Conservation (phyloP, 2,888 invertebrate genomes). For the Baronia brevicornis region DNA sequence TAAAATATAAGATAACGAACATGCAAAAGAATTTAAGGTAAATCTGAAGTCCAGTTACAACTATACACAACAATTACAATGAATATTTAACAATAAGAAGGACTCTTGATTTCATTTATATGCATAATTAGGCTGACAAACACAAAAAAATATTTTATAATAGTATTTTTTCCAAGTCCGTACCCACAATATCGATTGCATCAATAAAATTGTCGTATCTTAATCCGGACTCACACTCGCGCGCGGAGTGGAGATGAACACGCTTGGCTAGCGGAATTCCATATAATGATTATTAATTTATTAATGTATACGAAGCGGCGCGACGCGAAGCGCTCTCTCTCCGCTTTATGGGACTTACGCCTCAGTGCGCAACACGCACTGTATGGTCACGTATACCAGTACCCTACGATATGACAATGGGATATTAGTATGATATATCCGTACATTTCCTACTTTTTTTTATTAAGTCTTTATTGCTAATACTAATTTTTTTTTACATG, state of each 20-base stretch:
- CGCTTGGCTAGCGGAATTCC: conserved; percentile 60
- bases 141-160: too few relatives aligned
- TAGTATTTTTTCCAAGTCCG: too few relatives aligned
- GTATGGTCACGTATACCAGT: conserved; percentile 38
- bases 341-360: conserved; percentile 60
- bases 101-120: too few relatives aligned
- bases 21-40: too few relatives aligned
- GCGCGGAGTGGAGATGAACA: conserved; percentile 18
- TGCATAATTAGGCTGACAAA: too few relatives aligned
- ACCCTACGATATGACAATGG: conserved; percentile 11
- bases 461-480: too few relatives aligned
- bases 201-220: conserved; percentile 18
- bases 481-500: too few relatives aligned
- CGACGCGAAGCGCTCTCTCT: conserved; percentile 49
- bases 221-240: conserved; percentile 18
- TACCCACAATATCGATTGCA: conserved; percentile 18
- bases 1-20: too few relatives aligned
- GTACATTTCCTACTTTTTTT: too few relatives aligned
- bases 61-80: too few relatives aligned
- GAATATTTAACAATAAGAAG: too few relatives aligned
- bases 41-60: too few relatives aligned
- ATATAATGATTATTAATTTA: conserved; percentile 73
- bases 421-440: conserved; percentile 11
- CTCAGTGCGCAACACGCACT: conserved; percentile 42
- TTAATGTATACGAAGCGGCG: conserved; percentile 64